These are phyloP conservation scores for Drosophila chauvacae DNA, from an alignment of 1,140 invertebrate genomes.

Conservation along the genomic window DNA sequence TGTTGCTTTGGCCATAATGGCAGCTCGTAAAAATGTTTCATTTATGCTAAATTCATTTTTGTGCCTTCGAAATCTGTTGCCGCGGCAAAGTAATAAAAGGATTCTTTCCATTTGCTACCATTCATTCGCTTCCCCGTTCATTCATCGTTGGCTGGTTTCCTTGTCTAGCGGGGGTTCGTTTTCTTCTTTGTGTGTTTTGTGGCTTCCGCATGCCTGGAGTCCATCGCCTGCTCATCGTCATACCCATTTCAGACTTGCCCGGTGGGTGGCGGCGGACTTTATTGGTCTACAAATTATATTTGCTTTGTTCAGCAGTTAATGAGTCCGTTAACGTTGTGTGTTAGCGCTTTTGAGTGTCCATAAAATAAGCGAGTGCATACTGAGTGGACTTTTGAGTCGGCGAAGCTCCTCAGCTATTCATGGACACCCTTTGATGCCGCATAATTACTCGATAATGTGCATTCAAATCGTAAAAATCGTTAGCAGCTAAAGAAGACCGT, in stretches of 20 bases:
- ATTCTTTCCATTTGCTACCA: constrained; percentile 65
- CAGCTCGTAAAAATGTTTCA: constrained; percentile 83
- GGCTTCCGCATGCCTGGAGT: constrained; percentile 64
- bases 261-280: constrained; percentile 55
- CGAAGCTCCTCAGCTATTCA: constrained; percentile 40
- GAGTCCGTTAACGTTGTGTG: constrained; percentile 81
- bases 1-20: constrained; percentile 77
- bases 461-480: constrained; percentile 69
- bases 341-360: constrained; percentile 79
- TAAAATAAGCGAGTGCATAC: constrained; percentile 50
- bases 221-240: not conserved
- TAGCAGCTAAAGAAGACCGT: constrained; percentile 17
- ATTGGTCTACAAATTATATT: constrained; percentile 82
- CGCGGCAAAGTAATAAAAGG: constrained; percentile 81
- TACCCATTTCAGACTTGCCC: constrained; percentile 8
- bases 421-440: constrained; percentile 54
- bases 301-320: constrained; percentile 79
- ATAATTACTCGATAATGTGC: constrained; percentile 80
- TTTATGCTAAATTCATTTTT: constrained; percentile 83
- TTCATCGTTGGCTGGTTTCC: constrained; percentile 28
- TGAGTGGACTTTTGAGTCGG: constrained; percentile 30
- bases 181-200: constrained; percentile 52
- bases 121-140: constrained; percentile 18
- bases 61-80: constrained; percentile 79
- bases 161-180: constrained; percentile 26